Percentiles rank a stretch among this genome's conserved stretches.
Conservation (phyloP, 2,797 vertebrate species). For the Hyperoplus immaculatus region DNA sequence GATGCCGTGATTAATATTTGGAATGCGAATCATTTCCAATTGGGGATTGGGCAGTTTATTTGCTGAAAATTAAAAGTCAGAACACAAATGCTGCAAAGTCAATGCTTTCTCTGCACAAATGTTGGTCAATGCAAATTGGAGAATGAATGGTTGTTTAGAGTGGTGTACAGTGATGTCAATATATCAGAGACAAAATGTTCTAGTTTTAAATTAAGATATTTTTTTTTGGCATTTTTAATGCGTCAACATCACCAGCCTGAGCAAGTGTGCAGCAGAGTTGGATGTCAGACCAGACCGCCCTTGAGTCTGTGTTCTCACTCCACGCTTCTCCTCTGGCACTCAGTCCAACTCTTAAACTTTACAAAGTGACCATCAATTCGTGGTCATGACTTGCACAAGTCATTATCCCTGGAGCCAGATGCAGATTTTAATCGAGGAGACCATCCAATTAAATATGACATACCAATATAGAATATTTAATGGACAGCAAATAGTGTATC, state of each 20-base stretch:
- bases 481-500: neutral
- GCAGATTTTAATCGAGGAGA: neutral
- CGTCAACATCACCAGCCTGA: constrained; percentile 47
- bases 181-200: constrained; percentile 1
- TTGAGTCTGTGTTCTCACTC: constrained; percentile 41
- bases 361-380: constrained; percentile 13
- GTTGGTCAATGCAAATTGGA: constrained; percentile 13
- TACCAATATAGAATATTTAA: neutral
- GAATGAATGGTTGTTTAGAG: constrained; percentile 1
- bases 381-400: neutral
- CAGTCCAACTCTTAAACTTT: constrained; percentile 34
- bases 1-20: constrained; percentile 43
- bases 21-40: constrained; percentile 20
- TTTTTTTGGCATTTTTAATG: too few species aligned
- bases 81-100: constrained; percentile 30
- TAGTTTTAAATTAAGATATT: neutral
- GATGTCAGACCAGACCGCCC: constrained; percentile 48
- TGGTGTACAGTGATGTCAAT: neutral
- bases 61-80: constrained; percentile 38
- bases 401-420: constrained; percentile 8
- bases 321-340: constrained; percentile 53
- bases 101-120: neutral
- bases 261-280: constrained; percentile 46
- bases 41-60: constrained; percentile 34
- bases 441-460: neutral